A percentile compares a stretch with the other conserved stretches of the same genome.
Conservation (phyloP, 2,797 vertebrate species). For the Syngnathus rostellatus region DNA sequence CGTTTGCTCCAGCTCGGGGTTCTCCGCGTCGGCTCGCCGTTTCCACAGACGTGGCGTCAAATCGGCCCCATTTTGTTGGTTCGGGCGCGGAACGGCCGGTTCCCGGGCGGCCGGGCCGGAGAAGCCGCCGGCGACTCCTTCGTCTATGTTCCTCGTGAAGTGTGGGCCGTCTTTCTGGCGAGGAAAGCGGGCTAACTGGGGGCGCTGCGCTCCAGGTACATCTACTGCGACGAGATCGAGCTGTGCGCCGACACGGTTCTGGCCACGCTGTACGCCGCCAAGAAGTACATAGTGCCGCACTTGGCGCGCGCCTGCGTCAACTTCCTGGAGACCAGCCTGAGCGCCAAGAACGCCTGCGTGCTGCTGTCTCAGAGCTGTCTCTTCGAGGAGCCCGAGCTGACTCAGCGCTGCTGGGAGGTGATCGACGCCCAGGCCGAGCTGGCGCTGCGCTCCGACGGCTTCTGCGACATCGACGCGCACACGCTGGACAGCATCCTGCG, state of each 20-base stretch:
- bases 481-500: slow-evolving; percentile 93
- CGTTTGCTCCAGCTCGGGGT: no score
- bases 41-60: no score
- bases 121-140: no score
- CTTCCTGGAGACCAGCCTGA: slow-evolving; percentile 95
- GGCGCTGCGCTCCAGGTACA: slow-evolving; percentile 71
- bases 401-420: slow-evolving; percentile 95
- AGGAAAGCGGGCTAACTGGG: no score
- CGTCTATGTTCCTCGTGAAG: no score
- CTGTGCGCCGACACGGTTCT: slow-evolving; percentile 92
- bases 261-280: slow-evolving; percentile 94
- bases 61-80: no score
- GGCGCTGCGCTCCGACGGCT: slow-evolving; percentile 90
- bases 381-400: slow-evolving; percentile 95
- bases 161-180: no score
- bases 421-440: slow-evolving; percentile 92
- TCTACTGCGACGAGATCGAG: slow-evolving; percentile 97
- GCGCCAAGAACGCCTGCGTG: slow-evolving; percentile 93
- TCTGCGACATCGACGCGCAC: slow-evolving; percentile 90
- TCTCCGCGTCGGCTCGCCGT: no score
- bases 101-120: no score
- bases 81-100: no score
- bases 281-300: slow-evolving; percentile 97
- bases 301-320: slow-evolving; percentile 90
- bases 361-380: slow-evolving; percentile 95